Evolutionary conservation across 2,888 invertebrate species (phyloP).

Genomic region (Nemapogon koenigi): DNA sequence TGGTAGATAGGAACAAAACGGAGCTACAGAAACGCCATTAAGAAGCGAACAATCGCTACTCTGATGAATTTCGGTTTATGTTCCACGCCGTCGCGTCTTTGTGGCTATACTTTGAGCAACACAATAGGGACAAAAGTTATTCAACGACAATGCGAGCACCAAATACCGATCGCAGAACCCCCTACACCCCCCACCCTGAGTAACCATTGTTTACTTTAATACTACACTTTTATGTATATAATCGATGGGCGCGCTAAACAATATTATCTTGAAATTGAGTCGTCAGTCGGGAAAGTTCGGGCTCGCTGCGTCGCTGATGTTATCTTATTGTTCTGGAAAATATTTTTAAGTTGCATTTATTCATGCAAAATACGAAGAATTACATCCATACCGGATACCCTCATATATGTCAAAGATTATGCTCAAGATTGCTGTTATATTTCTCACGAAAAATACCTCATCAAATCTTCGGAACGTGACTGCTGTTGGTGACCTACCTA

Average conservation of each 20-base stretch:
- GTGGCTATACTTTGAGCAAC: constrained; percentile 60
- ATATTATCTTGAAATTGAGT: constrained; percentile 40
- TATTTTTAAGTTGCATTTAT: too few relatives aligned
- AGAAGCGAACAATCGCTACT: constrained; percentile 54
- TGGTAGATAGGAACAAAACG: constrained; percentile 7
- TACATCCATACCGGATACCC: too few relatives aligned
- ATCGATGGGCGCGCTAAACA: constrained; percentile 33
- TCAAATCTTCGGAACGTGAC: too few relatives aligned
- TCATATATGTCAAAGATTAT: too few relatives aligned
- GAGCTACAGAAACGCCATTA: constrained; percentile 33
- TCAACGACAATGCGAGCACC: constrained; percentile 65
- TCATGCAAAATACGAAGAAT: too few relatives aligned
- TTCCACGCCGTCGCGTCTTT: constrained; percentile 56
- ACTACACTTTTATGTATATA: constrained; percentile 57
- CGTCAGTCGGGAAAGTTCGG: constrained; percentile 11
- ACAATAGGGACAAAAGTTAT: constrained; percentile 67
- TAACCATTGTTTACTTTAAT: constrained; percentile 61
- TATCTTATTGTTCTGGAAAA: too few relatives aligned
- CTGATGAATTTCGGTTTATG: constrained; percentile 64
- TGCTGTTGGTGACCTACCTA: too few relatives aligned
- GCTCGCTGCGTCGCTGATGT: too few relatives aligned
- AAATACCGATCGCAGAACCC: constrained; percentile 55
- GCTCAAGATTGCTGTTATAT: too few relatives aligned
- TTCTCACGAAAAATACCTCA: too few relatives aligned
- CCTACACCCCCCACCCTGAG: constrained; percentile 24